A percentile compares a stretch with the other conserved stretches of the same genome.
phyloP scores from a whole-genome alignment of 2,113 vertebrate genomes.

The Prolemur simus region DNA sequence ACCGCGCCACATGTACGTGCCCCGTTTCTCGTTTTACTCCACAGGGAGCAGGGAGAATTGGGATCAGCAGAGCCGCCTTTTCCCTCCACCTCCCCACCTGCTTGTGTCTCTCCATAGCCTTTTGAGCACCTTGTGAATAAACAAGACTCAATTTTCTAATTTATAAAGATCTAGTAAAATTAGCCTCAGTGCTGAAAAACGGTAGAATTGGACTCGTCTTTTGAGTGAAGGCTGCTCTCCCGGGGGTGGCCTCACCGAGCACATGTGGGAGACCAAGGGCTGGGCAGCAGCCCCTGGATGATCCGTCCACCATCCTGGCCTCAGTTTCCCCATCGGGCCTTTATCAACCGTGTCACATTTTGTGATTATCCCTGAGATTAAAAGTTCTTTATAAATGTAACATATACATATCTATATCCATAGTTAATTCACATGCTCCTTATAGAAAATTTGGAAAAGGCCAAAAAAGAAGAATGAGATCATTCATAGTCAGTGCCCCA shows the following conservation, averaged over 20 bases:
- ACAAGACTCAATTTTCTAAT: neutral
- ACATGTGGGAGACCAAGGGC: too few species aligned
- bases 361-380: neutral
- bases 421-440: neutral
- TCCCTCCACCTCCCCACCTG: too few species aligned
- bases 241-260: neutral
- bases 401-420: neutral
- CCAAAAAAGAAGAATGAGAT: neutral
- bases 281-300: neutral
- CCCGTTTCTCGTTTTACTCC: neutral
- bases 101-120: neutral
- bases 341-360: neutral
- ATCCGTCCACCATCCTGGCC: neutral
- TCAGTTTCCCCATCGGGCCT: neutral
- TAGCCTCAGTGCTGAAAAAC: neutral
- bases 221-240: neutral
- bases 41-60: neutral
- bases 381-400: neutral
- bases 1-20: rapidly evolving
- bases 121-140: neutral
- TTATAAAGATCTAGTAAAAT: neutral
- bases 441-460: neutral
- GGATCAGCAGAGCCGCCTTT: rapidly evolving
- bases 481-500: neutral
- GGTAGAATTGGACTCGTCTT: neutral